Percentiles rank a stretch among this genome's conserved stretches.
Conservation (phyloP, 2,797 vertebrate genomes). For the Carcharodon carcharias region DNA sequence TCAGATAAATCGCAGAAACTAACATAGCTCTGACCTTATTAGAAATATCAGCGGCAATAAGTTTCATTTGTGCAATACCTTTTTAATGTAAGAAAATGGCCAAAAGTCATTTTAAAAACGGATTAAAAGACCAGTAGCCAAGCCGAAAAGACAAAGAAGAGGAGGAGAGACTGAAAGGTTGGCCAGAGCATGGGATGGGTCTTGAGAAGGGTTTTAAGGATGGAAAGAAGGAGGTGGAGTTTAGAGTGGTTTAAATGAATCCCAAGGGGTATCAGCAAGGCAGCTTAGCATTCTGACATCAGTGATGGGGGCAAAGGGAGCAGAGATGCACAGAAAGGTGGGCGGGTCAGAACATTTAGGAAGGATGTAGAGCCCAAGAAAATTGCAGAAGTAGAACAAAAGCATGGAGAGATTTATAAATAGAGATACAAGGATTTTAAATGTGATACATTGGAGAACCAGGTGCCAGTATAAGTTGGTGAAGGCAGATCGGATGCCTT, state of each 20-base stretch:
- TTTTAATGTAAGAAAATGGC: slow-evolving; percentile 2
- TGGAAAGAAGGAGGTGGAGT: background rate
- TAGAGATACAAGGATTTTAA: background rate
- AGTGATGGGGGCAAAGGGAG: background rate
- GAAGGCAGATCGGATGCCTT: background rate
- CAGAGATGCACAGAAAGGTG: background rate
- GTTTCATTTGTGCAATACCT: background rate
- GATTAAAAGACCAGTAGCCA: background rate
- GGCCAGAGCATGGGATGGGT: too few relatives aligned
- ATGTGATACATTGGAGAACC: background rate
- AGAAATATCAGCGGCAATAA: background rate
- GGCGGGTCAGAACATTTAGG: background rate
- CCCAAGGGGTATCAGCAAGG: background rate
- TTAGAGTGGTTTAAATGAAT: background rate
- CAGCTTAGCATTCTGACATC: background rate
- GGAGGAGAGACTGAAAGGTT: background rate
- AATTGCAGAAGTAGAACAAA: background rate
- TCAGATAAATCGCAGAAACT: background rate
- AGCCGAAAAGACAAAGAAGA: background rate
- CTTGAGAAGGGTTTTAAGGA: background rate
- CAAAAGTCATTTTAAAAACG: background rate
- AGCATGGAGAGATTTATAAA: background rate
- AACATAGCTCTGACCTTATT: background rate
- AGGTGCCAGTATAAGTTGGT: background rate
- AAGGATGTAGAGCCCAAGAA: background rate